phyloP scores from a whole-genome alignment of 2,113 vertebrate genomes.

The Notarius lentiginosus region DNA sequence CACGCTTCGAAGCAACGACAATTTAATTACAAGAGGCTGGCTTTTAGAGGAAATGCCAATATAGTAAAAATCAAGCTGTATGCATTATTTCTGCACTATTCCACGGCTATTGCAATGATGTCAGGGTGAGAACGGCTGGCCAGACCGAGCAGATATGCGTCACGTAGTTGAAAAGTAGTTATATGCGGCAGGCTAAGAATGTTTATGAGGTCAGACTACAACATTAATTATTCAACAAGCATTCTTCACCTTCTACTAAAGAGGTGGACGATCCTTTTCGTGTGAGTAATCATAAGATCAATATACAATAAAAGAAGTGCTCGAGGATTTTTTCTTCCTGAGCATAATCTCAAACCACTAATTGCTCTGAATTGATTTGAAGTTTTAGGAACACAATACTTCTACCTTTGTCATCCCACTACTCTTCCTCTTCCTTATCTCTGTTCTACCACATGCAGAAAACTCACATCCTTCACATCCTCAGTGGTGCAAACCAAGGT shows the following conservation, averaged over 20 bases:
- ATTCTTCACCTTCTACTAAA: slow-evolving; percentile 18
- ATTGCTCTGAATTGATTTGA: slow-evolving; percentile 26
- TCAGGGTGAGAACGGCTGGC: neutral
- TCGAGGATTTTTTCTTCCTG: neutral
- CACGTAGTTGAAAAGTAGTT: neutral
- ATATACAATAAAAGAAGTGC: slow-evolving; percentile 28
- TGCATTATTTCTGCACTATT: slow-evolving; percentile 32
- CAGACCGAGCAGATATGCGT: neutral
- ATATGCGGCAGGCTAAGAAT: neutral
- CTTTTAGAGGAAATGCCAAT: slow-evolving; percentile 50
- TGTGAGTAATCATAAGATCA: slow-evolving; percentile 15
- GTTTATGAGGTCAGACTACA: neutral
- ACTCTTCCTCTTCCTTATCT: neutral
- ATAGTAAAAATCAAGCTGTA: slow-evolving; percentile 38
- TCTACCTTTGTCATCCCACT: slow-evolving; percentile 8
- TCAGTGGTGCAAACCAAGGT: neutral
- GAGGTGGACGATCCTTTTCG: neutral
- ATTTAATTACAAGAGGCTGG: slow-evolving; percentile 56
- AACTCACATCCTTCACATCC: neutral
- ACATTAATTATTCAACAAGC: slow-evolving; percentile 17
- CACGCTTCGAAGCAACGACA: slow-evolving; percentile 49
- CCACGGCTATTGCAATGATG: neutral
- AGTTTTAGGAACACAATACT: neutral
- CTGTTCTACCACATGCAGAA: neutral
- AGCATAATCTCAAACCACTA: slow-evolving; percentile 21